Base-by-base conservation (phyloP, 2,113 vertebrate species). In the Ctenodactylus gundi region DNA sequence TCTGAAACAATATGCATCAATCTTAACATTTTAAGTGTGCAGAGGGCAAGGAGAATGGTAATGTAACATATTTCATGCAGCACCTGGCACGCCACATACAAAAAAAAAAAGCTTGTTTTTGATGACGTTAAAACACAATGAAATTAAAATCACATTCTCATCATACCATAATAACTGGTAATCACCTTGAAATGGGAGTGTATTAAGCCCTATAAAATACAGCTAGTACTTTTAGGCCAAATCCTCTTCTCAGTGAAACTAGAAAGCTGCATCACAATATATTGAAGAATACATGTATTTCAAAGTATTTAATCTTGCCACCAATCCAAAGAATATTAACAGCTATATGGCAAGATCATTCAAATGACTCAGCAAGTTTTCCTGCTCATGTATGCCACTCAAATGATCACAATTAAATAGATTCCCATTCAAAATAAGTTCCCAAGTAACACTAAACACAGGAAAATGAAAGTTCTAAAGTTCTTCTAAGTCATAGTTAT, bases 81-180 rank as follows among this genome's bases (percentile, higher is more conserved):
- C 95, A 97, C 97, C 95, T 96, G 95, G 92, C 88, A 95, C 31
- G 93, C 29, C 81, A 94, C 95, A 93, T 92, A 93, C 49, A 94
- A 23, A 57, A 78, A 68, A 80, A 75, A 94, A 94, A 87, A 21
- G 44, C 85, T 90, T 93, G 88, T 92, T 93, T 76, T 76, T 95
- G 95, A 94, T 75, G 95, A 88, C 1, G 72, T 60, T 97, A 94
- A 97, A 75, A 72, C 77, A 85, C 85, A 85, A 70, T 88, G 96
- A 97, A 97, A 97, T 96, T 95, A 96, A 96, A 96, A 81, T 94
- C 95, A 65, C 94, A 88, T 94, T 92, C 88, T 93, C 95, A 92
- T 96, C 95, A 97, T 97, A 92, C 96, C 94, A 90, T 93, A 95
- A 97, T 96, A 88, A 95, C 94, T 94, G 90, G 92, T 90, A 96